A percentile compares a stretch with the other conserved stretches of the same genome.
phyloP scores from a whole-genome alignment of 2,113 vertebrate genomes.

The Sula dactylatra region DNA sequence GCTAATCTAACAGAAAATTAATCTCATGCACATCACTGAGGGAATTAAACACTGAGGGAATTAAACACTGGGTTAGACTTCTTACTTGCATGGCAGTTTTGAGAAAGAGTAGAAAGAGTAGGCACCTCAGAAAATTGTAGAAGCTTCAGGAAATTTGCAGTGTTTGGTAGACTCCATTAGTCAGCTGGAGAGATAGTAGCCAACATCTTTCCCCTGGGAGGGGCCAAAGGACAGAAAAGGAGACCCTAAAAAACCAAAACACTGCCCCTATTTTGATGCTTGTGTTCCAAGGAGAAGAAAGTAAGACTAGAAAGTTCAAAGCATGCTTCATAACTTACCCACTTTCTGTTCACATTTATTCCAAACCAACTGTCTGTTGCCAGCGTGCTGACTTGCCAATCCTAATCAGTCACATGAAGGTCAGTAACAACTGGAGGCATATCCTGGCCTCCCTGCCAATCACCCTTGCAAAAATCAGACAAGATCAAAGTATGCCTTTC shows the following conservation, averaged over 20 bases:
- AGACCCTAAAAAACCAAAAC: neutral
- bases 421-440: neutral
- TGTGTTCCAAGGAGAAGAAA: neutral
- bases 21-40: neutral
- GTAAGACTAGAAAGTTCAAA: neutral
- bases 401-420: neutral
- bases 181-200: neutral
- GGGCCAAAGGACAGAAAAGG: neutral
- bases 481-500: neutral
- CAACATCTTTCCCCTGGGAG: neutral
- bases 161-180: neutral
- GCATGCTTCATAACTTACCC: neutral
- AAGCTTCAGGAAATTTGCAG: neutral
- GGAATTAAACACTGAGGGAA: neutral
- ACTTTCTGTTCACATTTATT: neutral
- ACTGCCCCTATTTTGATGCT: neutral
- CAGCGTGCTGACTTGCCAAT: neutral
- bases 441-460: neutral
- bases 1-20: neutral
- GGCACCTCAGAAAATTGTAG: neutral
- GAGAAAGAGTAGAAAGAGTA: neutral
- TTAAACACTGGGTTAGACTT: neutral
- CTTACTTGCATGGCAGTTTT: neutral
- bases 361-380: neutral
- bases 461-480: neutral